These are phyloP conservation scores for Canis aureus DNA, from an alignment of 2,113 vertebrate genomes.

Conservation along the genomic window DNA sequence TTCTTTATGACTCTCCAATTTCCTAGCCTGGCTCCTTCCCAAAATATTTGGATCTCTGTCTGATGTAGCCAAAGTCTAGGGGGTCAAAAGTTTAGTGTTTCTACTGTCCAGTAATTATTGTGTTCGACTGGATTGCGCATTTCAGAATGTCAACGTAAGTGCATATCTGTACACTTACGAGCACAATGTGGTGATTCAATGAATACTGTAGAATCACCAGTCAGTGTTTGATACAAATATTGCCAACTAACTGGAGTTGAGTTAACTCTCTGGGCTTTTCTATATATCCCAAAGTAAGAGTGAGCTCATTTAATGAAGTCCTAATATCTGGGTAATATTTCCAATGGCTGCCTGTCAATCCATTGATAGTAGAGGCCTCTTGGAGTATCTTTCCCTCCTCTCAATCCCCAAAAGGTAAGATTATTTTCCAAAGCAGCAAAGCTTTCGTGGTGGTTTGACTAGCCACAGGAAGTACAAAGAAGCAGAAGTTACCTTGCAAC, in stretches of 20 bases:
- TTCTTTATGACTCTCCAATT: not conserved
- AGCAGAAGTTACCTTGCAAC: constrained; percentile 90
- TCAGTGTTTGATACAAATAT: not conserved
- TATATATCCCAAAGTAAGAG: not conserved
- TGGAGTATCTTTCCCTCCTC: not conserved
- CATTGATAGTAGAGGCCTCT: not conserved
- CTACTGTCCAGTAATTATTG: not conserved
- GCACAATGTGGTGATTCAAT: not conserved
- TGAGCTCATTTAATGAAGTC: not conserved
- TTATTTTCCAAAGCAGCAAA: constrained; percentile 36
- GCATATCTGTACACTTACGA: not conserved
- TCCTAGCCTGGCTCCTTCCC: not conserved
- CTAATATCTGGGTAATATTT: constrained; percentile 18
- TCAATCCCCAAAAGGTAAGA: not conserved
- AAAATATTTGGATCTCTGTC: not conserved
- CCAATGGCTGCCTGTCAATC: not conserved
- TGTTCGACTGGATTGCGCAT: not conserved
- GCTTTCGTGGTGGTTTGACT: not conserved
- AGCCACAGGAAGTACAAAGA: constrained; percentile 14
- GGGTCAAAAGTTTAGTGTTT: not conserved
- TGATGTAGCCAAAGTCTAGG: not conserved
- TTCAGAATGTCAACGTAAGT: constrained; percentile 1
- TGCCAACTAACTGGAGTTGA: not conserved
- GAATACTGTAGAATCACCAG: not conserved
- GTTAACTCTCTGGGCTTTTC: not conserved